Evolutionary conservation across 2,113 vertebrate species (phyloP).

Genomic region (Pelodiscus sinensis): DNA sequence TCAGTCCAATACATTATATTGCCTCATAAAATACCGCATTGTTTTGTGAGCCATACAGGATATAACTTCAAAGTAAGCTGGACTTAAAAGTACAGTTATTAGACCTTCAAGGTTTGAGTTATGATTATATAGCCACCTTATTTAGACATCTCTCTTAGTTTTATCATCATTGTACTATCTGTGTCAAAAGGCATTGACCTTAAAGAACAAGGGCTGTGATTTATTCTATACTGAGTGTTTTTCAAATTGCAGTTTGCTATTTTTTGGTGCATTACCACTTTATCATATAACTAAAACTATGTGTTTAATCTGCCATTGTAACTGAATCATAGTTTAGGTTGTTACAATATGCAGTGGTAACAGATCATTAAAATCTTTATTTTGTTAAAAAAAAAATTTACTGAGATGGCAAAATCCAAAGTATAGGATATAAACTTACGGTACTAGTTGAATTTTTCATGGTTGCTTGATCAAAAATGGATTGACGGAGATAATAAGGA

Average conservation of each 20-base stretch:
- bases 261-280: background rate
- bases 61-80: background rate
- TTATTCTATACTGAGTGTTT: background rate
- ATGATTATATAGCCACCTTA: background rate
- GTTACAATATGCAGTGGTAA: background rate
- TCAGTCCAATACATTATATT: background rate
- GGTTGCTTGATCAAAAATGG: background rate
- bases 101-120: background rate
- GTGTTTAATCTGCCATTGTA: background rate
- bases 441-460: background rate
- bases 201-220: background rate
- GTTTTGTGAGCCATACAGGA: background rate
- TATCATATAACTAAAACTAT: background rate
- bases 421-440: background rate
- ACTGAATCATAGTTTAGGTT: background rate
- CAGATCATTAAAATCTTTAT: background rate
- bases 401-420: conserved; percentile 34
- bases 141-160: background rate
- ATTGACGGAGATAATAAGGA: background rate
- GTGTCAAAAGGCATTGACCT: conserved; percentile 19
- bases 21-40: background rate
- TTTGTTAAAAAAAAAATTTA: conserved; percentile 27
- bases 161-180: conserved; percentile 29
- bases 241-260: background rate
- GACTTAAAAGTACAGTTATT: background rate